phyloP scores from a whole-genome alignment of 2,888 invertebrate species.

The Stenodera caucasica region DNA sequence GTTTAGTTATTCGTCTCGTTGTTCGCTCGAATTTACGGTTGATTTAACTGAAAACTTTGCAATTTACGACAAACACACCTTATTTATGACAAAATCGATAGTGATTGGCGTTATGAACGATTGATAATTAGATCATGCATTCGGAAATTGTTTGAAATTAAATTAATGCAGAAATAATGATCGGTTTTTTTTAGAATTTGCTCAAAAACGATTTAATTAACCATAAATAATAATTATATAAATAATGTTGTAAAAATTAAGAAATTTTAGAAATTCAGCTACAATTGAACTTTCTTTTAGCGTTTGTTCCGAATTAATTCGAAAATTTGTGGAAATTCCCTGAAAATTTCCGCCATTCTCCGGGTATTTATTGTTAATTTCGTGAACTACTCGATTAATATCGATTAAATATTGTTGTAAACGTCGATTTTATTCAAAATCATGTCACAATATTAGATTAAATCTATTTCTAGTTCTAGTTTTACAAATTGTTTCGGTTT shows the following conservation, averaged over 20 bases:
- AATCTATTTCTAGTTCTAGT: no score
- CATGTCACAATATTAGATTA: no score
- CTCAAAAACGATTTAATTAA: not conserved
- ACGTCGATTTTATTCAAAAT: no score
- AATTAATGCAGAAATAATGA: no score
- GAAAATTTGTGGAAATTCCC: not conserved
- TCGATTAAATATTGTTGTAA: no score
- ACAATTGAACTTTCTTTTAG: conserved; percentile 3
- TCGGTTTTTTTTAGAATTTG: no score
- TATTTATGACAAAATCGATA: not conserved
- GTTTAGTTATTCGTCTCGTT: not conserved
- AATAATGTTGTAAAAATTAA: not conserved
- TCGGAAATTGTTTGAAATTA: not conserved
- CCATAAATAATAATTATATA: not conserved
- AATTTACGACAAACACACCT: conserved; percentile 2
- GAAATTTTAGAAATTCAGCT: not conserved
- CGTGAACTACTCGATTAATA: no score
- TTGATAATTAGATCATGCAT: not conserved
- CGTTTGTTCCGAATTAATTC: not conserved
- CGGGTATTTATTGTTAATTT: no score
- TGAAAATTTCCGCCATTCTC: no score
- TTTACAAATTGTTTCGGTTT: no score
- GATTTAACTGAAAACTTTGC: not conserved
- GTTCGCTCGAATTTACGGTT: not conserved
- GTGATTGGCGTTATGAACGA: not conserved